A percentile compares a stretch with the other conserved stretches of the same genome.
Conservation (phyloP, 1,140 invertebrate genomes). For the Macrobrachium rosenbergii region DNA sequence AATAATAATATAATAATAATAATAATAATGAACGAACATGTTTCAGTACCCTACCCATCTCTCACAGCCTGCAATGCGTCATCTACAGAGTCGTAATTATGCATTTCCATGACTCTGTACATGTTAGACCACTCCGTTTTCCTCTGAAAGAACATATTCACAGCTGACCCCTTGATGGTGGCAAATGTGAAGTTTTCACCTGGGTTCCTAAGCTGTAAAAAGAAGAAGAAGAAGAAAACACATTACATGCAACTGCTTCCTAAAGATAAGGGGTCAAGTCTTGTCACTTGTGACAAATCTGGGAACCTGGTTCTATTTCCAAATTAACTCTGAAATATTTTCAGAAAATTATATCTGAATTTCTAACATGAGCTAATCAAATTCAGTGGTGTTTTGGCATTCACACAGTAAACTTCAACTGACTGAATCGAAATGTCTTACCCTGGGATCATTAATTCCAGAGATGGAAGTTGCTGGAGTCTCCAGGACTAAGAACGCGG, state of each 20-base stretch:
- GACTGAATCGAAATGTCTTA: slow-evolving; percentile 71
- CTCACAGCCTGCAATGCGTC: slow-evolving; percentile 95
- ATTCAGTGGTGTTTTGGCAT: too few species aligned
- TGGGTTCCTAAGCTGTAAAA: slow-evolving; percentile 89
- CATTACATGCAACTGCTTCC: background rate
- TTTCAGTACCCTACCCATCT: slow-evolving; percentile 78
- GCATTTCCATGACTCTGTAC: slow-evolving; percentile 98
- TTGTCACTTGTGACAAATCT: too few species aligned
- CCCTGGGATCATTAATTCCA: slow-evolving; percentile 97
- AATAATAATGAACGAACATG: background rate
- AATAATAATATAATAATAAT: background rate
- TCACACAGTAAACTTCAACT: too few species aligned
- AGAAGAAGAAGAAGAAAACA: background rate
- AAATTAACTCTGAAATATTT: too few species aligned
- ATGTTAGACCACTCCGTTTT: slow-evolving; percentile 98
- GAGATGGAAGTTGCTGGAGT: slow-evolving; percentile 96
- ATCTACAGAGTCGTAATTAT: slow-evolving; percentile 94
- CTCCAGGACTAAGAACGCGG: slow-evolving; percentile 98
- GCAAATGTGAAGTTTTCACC: slow-evolving; percentile 98
- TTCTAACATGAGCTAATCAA: too few species aligned
- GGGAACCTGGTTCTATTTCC: too few species aligned
- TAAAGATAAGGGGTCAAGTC: background rate
- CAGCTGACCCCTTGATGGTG: slow-evolving; percentile 93
- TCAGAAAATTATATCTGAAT: too few species aligned
- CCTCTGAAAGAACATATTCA: slow-evolving; percentile 96